Conservation (phyloP, 2,888 invertebrate species). For the Meghimatium bilineatum region DNA sequence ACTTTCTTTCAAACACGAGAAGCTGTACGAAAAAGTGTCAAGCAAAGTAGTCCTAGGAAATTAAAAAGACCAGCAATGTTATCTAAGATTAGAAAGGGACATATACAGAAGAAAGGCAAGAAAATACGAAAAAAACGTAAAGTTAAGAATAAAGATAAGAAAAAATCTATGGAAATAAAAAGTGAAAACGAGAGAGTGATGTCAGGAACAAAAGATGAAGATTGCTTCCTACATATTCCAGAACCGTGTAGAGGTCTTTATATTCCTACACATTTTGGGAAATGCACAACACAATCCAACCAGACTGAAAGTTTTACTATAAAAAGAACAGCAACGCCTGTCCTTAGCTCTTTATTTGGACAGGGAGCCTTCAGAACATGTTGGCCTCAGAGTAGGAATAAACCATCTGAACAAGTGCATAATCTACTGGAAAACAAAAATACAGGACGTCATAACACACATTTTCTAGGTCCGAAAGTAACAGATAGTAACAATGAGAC, state of each 20-base stretch:
- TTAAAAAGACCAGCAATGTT: not conserved
- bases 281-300: not conserved
- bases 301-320: constrained; percentile 11
- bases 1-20: not conserved
- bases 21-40: not conserved
- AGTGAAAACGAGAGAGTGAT: not conserved
- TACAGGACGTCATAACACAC: constrained; percentile 34
- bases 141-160: not conserved
- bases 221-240: not conserved
- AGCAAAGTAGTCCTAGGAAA: constrained; percentile 5
- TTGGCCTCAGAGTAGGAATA: not conserved
- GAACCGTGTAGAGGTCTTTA: not conserved
- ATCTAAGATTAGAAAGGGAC: not conserved
- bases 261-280: not conserved
- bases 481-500: constrained; percentile 2
- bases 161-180: not conserved
- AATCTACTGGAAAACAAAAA: not conserved
- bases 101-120: not conserved
- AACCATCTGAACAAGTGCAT: not conserved
- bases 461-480: not conserved
- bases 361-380: constrained; percentile 33
- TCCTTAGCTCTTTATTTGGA: constrained; percentile 21
- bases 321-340: constrained; percentile 28
- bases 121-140: not conserved
- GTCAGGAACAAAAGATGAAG: not conserved